Conservation (phyloP, 2,113 vertebrate species). For the Nanorana parkeri region DNA sequence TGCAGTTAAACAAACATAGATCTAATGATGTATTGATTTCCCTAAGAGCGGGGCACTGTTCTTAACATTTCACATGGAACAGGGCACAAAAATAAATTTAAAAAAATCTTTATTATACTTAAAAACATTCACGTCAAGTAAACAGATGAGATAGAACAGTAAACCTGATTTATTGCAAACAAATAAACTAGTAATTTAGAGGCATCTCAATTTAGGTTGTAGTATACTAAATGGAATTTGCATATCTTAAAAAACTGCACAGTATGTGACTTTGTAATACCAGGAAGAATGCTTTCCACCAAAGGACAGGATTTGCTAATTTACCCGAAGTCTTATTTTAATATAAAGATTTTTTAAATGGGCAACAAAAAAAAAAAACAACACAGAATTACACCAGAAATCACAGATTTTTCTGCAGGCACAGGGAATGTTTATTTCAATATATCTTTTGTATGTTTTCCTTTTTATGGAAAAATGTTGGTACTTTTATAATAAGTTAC, state of each 20-base stretch:
- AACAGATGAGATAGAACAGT: constrained; percentile 79
- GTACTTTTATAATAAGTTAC: not conserved
- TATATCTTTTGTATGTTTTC: not conserved
- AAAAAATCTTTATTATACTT: constrained; percentile 48
- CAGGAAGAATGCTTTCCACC: constrained; percentile 59
- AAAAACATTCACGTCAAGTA: constrained; percentile 67
- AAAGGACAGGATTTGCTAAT: too few species aligned
- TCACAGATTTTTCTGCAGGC: constrained; percentile 25
- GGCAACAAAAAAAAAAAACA: constrained; percentile 23
- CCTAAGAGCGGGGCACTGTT: not conserved
- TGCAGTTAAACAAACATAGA: too few species aligned
- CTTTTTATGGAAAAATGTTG: not conserved
- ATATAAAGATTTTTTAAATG: too few species aligned
- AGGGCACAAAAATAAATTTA: constrained; percentile 24
- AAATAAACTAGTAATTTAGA: constrained; percentile 75
- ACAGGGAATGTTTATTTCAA: constrained; percentile 40
- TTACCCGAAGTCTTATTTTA: constrained; percentile 67
- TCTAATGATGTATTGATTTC: too few species aligned
- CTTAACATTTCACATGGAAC: not conserved
- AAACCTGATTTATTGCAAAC: constrained; percentile 92
- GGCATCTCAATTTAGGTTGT: constrained; percentile 64
- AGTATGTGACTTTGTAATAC: not conserved
- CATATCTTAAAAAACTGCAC: not conserved
- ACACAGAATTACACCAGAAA: constrained; percentile 58
- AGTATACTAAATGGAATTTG: constrained; percentile 57